phyloP scores from a whole-genome alignment of 2,113 vertebrate genomes.

The Uria aalge region DNA sequence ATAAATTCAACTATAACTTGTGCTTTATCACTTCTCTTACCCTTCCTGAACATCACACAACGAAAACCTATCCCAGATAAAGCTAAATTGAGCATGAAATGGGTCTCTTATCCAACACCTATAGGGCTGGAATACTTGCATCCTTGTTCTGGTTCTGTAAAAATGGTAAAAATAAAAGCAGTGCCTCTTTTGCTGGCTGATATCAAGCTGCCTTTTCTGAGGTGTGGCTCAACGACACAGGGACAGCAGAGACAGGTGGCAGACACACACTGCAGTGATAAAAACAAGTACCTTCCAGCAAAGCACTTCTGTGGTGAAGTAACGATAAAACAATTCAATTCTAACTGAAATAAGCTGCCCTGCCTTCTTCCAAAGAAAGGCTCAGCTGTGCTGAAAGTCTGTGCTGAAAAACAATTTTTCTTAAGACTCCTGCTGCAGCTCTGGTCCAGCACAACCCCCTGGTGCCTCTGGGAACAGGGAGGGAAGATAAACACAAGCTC shows the following conservation, averaged over 20 bases:
- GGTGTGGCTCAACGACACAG: neutral
- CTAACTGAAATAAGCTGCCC: neutral
- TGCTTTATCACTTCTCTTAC: neutral
- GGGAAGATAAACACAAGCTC: neutral
- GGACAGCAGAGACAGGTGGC: neutral
- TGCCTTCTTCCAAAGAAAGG: neutral
- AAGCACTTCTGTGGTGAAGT: neutral
- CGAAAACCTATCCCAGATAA: neutral
- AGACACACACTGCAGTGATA: neutral
- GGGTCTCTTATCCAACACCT: neutral
- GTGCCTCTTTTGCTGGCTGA: neutral
- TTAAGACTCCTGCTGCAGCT: neutral
- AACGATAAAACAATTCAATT: neutral
- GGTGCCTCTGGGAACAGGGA: neutral
- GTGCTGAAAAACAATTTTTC: neutral
- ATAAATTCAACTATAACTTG: neutral
- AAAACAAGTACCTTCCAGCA: conserved; percentile 8
- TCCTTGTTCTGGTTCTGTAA: neutral
- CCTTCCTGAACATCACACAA: neutral
- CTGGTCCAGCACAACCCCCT: neutral
- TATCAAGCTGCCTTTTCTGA: neutral
- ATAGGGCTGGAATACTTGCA: neutral
- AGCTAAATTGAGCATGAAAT: neutral
- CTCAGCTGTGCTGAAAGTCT: neutral
- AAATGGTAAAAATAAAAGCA: neutral